Evolutionary conservation across 2,888 invertebrate species (phyloP).

Genomic region (Leptinotarsa peninsularis): DNA sequence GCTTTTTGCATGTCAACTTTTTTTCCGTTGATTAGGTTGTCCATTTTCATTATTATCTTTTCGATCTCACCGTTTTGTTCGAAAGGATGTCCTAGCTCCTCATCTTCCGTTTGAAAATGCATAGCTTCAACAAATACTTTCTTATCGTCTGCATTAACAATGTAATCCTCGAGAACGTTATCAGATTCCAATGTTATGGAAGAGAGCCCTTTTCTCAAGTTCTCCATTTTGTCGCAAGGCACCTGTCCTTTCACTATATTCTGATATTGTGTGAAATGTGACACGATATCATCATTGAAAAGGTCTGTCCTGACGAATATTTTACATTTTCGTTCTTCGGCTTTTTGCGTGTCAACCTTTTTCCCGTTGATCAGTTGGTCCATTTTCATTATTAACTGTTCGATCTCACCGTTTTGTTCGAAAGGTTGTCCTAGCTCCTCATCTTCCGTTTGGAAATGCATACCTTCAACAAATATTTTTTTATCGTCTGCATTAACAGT

Average conservation of each 20-base stretch:
- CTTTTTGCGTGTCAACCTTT: conserved; percentile 95
- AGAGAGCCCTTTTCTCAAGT: conserved; percentile 69
- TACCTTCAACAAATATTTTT: conserved; percentile 98
- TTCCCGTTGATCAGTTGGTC: conserved; percentile 95
- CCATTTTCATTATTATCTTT: conserved; percentile 93
- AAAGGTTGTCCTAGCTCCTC: conserved; percentile 97
- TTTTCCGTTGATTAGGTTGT: conserved; percentile 93
- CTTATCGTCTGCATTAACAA: conserved; percentile 69
- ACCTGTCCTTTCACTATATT: too few relatives aligned
- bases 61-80: conserved; percentile 93
- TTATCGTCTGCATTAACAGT: conserved; percentile 68
- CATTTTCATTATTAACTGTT: conserved; percentile 92
- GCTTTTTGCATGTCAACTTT: conserved; percentile 97
- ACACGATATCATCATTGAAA: conserved; percentile 77
- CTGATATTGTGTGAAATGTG: too few relatives aligned
- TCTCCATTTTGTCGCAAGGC: conserved; percentile 86
- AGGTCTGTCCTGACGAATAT: conserved; percentile 95
- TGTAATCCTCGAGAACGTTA: conserved; percentile 86
- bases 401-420: conserved; percentile 92
- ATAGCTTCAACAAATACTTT: conserved; percentile 98
- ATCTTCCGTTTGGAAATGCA: conserved; percentile 98
- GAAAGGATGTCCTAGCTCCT: conserved; percentile 95
- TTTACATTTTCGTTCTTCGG: conserved; percentile 94
- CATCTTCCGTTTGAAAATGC: conserved; percentile 98
- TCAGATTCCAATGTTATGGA: conserved; percentile 76